phyloP scores from a whole-genome alignment of 2,888 invertebrate genomes.

The Pterobdella sp. region DNA sequence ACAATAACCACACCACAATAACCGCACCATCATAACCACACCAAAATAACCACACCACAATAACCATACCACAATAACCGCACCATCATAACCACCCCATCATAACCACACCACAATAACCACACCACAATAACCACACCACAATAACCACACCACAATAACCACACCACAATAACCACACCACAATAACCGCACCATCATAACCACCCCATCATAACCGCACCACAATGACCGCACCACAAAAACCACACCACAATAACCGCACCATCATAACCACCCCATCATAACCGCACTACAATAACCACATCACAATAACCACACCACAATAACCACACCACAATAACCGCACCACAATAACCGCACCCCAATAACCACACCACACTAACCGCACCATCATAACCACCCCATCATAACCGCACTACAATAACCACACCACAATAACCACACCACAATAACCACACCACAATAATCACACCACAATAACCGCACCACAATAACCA shows the following conservation, averaged over 20 bases:
- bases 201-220: too few species aligned
- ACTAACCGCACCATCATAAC: neutral
- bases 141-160: too few species aligned
- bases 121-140: constrained; percentile 6
- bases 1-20: neutral
- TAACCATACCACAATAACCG: neutral
- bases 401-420: too few species aligned
- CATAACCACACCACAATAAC: neutral
- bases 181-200: too few species aligned
- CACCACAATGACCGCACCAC: neutral
- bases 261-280: neutral
- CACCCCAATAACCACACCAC: too few species aligned
- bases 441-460: neutral
- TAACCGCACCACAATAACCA: neutral
- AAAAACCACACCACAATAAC: neutral
- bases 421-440: too few species aligned
- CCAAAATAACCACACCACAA: neutral
- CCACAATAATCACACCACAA: neutral
- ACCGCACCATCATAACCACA: neutral
- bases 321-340: too few species aligned
- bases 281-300: neutral
- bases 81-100: neutral
- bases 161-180: too few species aligned
- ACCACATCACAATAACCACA: too few species aligned
- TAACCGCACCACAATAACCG: too few species aligned